Evolutionary conservation across 2,888 invertebrate genomes (phyloP).

Genomic region (Latrodectus hesperus): DNA sequence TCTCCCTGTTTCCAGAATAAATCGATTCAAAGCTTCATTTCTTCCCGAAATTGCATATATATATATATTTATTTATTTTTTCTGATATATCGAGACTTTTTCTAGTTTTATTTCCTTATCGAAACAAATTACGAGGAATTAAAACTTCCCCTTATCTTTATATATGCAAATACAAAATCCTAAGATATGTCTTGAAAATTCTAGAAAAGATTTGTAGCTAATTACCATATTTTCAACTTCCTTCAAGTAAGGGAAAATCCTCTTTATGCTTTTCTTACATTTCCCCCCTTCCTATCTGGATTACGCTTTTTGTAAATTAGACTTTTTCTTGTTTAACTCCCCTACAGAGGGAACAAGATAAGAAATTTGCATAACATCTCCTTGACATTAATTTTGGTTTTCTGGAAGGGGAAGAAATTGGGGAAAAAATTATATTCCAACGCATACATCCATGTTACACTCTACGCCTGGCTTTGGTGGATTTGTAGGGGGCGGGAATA

Average conservation of each 20-base stretch:
- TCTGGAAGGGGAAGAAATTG: constrained; percentile 10
- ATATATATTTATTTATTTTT: too few species aligned
- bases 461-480: constrained; percentile 24
- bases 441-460: constrained; percentile 8
- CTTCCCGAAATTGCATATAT: too few species aligned
- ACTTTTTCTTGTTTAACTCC: constrained; percentile 49
- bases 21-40: too few species aligned
- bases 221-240: constrained; percentile 51
- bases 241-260: constrained; percentile 9
- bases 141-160: constrained; percentile 53
- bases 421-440: constrained; percentile 42
- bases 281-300: constrained; percentile 15
- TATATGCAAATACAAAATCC: constrained; percentile 56
- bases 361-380: constrained; percentile 65
- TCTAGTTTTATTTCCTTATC: constrained; percentile 6
- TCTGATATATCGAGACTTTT: too few species aligned
- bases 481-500: constrained; percentile 43
- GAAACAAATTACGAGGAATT: constrained; percentile 54
- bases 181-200: constrained; percentile 59
- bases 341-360: constrained; percentile 40
- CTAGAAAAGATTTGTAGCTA: constrained; percentile 51
- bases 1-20: too few species aligned
- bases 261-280: neutral
- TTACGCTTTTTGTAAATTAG: constrained; percentile 54
- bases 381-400: constrained; percentile 59